phyloP scores from a whole-genome alignment of 2,888 invertebrate genomes.

The Idaea straminata region DNA sequence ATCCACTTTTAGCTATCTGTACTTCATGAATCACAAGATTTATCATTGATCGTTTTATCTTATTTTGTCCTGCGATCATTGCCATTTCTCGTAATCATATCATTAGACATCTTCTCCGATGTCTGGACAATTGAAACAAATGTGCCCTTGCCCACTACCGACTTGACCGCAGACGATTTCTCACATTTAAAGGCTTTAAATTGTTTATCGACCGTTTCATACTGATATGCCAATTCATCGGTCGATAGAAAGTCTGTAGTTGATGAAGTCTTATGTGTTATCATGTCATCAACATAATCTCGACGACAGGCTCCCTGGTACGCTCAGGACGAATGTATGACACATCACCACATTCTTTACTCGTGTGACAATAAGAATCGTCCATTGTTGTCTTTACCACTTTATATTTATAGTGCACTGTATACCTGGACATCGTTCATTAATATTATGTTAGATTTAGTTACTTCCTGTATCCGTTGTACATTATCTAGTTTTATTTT shows the following conservation, averaged over 20 bases:
- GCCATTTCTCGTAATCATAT: conserved; percentile 20
- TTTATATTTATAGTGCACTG: background rate
- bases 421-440: background rate
- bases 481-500: background rate
- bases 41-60: conserved; percentile 2
- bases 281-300: conserved; percentile 18
- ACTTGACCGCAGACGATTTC: background rate
- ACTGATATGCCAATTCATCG: background rate
- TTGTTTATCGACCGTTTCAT: background rate
- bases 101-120: conserved; percentile 20
- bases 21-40: background rate
- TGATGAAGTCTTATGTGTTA: conserved; percentile 19
- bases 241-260: conserved; percentile 15
- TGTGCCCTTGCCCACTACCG: background rate
- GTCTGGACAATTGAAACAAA: conserved; percentile 35
- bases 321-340: conserved; percentile 5
- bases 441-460: background rate
- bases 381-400: background rate
- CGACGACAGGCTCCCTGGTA: conserved; percentile 27
- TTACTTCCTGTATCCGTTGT: too few relatives aligned
- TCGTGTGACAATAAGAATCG: conserved; percentile 9
- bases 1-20: background rate
- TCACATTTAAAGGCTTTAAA: too few relatives aligned
- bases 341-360: conserved; percentile 2
- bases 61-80: conserved; percentile 18